Evolutionary conservation across 2,888 invertebrate genomes (phyloP).

Genomic region (Syrphus vitripennis): DNA sequence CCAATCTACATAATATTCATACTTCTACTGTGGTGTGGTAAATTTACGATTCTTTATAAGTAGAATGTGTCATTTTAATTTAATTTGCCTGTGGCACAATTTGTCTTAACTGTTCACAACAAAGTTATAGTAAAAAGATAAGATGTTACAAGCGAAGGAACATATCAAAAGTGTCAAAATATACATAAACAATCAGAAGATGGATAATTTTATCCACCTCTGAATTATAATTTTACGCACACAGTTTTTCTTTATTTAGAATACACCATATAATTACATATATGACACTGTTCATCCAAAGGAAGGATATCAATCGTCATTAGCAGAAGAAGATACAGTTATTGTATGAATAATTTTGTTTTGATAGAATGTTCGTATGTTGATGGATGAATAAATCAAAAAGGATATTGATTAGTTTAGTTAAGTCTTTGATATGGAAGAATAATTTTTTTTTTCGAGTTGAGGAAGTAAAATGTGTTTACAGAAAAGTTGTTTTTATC

Average conservation of each 20-base stretch:
- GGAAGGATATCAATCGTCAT: neutral
- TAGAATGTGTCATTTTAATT: neutral
- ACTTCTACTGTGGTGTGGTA: neutral
- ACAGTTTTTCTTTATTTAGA: neutral
- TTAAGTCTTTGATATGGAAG: neutral
- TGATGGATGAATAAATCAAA: neutral
- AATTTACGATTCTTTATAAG: neutral
- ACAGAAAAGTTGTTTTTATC: too few species aligned
- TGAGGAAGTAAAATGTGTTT: too few species aligned
- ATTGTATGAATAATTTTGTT: neutral
- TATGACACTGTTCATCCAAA: neutral
- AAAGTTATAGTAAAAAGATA: neutral
- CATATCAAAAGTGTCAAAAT: slow-evolving; percentile 22
- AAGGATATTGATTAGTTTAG: neutral
- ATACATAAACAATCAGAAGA: neutral
- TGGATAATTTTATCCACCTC: neutral
- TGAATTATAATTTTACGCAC: neutral
- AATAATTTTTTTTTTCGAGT: too few species aligned
- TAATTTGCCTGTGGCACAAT: neutral
- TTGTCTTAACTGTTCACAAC: neutral
- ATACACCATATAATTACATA: neutral
- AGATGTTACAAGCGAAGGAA: neutral
- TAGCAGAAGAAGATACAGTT: neutral
- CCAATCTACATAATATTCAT: too few species aligned
- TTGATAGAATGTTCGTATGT: neutral